Conservation (phyloP, 2,113 vertebrate species). For the Sceloporus tristichus region DNA sequence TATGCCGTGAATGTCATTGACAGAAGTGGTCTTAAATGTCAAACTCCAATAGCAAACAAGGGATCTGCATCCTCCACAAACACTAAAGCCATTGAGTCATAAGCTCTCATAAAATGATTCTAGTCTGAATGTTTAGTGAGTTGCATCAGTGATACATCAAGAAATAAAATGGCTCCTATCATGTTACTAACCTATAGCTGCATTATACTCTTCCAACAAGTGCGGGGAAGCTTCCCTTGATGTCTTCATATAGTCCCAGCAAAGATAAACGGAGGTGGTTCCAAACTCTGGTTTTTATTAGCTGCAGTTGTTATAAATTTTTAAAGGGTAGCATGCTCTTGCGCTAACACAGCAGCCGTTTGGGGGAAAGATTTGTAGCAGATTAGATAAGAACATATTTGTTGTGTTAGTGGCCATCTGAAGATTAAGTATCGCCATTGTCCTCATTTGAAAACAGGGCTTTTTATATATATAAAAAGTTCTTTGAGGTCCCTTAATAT, state of each 20-base stretch:
- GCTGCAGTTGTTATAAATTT: slow-evolving; percentile 65
- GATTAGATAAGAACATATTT: slow-evolving; percentile 58
- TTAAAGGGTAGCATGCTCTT: slow-evolving; percentile 48
- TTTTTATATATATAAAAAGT: slow-evolving; percentile 46
- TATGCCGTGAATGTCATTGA: background rate
- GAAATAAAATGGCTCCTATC: slow-evolving; percentile 18
- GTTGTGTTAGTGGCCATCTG: slow-evolving; percentile 58
- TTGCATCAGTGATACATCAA: background rate
- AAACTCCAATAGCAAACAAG: background rate
- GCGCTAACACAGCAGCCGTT: slow-evolving; percentile 52
- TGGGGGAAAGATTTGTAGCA: slow-evolving; percentile 61
- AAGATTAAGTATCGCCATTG: slow-evolving; percentile 63
- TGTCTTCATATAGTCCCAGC: slow-evolving; percentile 62
- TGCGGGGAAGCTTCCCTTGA: slow-evolving; percentile 39
- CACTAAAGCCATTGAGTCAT: slow-evolving; percentile 15
- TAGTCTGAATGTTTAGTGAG: slow-evolving; percentile 1
- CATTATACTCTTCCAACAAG: slow-evolving; percentile 17
- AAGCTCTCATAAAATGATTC: slow-evolving; percentile 15
- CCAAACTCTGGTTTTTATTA: slow-evolving; percentile 67
- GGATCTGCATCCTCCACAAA: no score
- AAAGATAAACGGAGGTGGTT: slow-evolving; percentile 66
- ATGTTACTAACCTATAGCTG: background rate
- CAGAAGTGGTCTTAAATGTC: background rate
- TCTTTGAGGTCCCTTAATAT: slow-evolving; percentile 17
- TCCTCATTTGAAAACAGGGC: slow-evolving; percentile 53